Percentiles rank a stretch among this genome's conserved stretches.
phyloP scores from a whole-genome alignment of 2,888 invertebrate species.

The Celastrina argiolus region DNA sequence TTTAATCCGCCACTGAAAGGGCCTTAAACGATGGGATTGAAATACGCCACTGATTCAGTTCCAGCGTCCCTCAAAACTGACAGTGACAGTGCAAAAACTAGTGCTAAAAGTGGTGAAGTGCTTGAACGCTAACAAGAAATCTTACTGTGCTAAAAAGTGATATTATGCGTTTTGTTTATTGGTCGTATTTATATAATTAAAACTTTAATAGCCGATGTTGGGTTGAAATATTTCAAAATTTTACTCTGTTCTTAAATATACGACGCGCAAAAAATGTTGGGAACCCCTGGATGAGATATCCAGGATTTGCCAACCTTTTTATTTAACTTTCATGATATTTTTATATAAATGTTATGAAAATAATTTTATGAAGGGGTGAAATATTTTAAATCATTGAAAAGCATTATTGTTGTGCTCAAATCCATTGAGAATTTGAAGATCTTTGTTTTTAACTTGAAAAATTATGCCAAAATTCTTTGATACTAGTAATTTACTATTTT shows the following conservation, averaged over 20 bases:
- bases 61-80: neutral
- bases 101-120: neutral
- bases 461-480: too few relatives aligned
- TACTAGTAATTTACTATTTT: too few relatives aligned
- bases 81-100: neutral
- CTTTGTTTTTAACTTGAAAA: too few relatives aligned
- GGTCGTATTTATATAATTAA: neutral
- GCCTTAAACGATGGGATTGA: neutral
- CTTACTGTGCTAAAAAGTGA: neutral
- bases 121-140: neutral
- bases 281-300: too few relatives aligned
- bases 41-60: constrained; percentile 1
- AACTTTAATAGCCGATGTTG: neutral
- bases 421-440: too few relatives aligned
- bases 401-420: too few relatives aligned
- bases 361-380: too few relatives aligned
- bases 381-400: too few relatives aligned
- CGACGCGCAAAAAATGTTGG: too few relatives aligned
- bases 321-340: too few relatives aligned
- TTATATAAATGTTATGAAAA: too few relatives aligned
- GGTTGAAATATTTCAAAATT: neutral
- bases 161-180: neutral
- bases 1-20: neutral
- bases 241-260: neutral
- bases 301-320: too few relatives aligned